A percentile compares a stretch with the other conserved stretches of the same genome.
These are phyloP conservation scores for Halcyon leucocephala DNA, from an alignment of 2,797 vertebrate genomes.

Conservation along the genomic window DNA sequence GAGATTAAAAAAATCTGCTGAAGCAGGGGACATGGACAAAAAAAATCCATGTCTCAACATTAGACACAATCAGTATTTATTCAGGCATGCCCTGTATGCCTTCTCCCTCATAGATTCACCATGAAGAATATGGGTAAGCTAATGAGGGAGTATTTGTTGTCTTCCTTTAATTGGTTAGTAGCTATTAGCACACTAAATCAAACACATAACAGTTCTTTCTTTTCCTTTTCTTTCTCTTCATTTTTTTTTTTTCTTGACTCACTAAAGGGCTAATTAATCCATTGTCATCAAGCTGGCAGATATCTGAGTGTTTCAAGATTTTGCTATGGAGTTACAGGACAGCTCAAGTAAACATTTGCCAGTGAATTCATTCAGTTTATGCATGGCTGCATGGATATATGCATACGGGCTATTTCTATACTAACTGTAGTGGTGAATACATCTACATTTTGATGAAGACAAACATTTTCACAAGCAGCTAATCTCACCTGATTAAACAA, in stretches of 20 bases:
- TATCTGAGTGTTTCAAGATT: neutral
- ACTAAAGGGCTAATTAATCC: neutral
- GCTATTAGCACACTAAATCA: neutral
- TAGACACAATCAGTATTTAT: neutral
- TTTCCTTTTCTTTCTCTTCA: neutral
- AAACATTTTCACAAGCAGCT: neutral
- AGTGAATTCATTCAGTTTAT: neutral
- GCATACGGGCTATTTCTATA: neutral
- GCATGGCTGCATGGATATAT: neutral
- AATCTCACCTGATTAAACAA: neutral
- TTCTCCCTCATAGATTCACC: neutral
- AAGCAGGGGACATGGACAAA: neutral
- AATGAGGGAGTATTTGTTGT: neutral
- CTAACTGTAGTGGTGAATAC: neutral
- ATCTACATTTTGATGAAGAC: conserved; percentile 12
- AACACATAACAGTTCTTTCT: neutral
- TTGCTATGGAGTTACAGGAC: neutral
- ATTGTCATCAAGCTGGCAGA: neutral
- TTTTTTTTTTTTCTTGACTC: neutral
- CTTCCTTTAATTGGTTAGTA: conserved; percentile 1
- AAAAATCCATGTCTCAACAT: neutral
- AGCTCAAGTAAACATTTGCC: neutral
- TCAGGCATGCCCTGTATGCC: neutral
- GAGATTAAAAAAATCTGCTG: neutral
- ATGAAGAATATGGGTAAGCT: neutral